These are phyloP conservation scores for Luidia sarsii DNA, from an alignment of 53 echinoderm and acorn worm species.

Conservation along the genomic window DNA sequence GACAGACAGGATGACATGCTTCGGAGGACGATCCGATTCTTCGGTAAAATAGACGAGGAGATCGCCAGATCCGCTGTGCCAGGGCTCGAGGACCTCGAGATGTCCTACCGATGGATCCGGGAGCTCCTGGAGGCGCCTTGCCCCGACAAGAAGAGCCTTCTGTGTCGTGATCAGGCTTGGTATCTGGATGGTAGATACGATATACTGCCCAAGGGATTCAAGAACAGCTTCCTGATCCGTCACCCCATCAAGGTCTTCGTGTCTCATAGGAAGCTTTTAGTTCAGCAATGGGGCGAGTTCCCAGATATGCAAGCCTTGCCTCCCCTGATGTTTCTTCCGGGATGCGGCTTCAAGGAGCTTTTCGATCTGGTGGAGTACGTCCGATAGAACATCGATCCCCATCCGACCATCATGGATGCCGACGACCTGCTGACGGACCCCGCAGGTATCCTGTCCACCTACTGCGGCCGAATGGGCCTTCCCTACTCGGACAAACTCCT, in stretches of 20 bases:
- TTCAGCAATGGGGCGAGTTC: not conserved
- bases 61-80: not conserved
- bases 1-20: too few relatives aligned
- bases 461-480: not conserved
- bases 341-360: conserved; percentile 33
- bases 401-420: not conserved
- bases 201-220: conserved; percentile 5
- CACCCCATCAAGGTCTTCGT: conserved; percentile 43
- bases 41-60: not conserved
- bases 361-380: conserved; percentile 43
- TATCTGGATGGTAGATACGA: conserved; percentile 12
- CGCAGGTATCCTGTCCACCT: not conserved
- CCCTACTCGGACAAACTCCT: not conserved
- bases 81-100: not conserved
- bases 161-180: not conserved
- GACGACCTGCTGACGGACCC: too few relatives aligned
- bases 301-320: not conserved
- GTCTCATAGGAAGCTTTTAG: not conserved
- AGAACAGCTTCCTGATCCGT: conserved; percentile 50
- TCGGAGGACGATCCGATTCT: too few relatives aligned
- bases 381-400: not conserved
- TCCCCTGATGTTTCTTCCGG: conserved; percentile 1
- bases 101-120: not conserved
- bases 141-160: conserved; percentile 2
- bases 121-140: not conserved